These are phyloP conservation scores for Amphiura filiformis DNA, from an alignment of 35 echinoderm and acorn worm genomes.

Conservation along the genomic window DNA sequence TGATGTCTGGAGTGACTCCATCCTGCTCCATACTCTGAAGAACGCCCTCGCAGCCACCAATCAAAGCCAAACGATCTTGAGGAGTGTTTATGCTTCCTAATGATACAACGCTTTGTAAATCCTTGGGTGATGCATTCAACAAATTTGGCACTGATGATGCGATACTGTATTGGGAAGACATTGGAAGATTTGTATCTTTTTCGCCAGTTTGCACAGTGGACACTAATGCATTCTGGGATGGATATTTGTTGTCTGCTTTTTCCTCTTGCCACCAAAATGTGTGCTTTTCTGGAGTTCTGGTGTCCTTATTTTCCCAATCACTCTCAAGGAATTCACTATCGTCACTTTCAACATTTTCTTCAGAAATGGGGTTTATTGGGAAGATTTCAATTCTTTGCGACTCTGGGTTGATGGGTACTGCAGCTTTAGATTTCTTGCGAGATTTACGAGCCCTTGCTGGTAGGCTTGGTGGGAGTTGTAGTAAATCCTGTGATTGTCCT, in stretches of 20 bases:
- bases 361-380: neutral
- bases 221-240: too few relatives aligned
- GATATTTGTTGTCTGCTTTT: neutral
- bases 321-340: too few relatives aligned
- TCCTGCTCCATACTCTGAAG: slow-evolving; percentile 60
- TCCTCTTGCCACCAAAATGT: neutral
- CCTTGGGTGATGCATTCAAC: slow-evolving; percentile 36
- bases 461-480: neutral
- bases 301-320: neutral
- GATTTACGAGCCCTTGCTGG: slow-evolving; percentile 16
- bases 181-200: too few relatives aligned
- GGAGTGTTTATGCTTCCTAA: slow-evolving; percentile 41
- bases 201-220: too few relatives aligned
- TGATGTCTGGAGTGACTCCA: slow-evolving; percentile 71
- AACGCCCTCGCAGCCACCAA: slow-evolving; percentile 64
- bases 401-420: neutral
- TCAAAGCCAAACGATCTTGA: slow-evolving; percentile 59
- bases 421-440: slow-evolving; percentile 16
- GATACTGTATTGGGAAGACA: too few relatives aligned
- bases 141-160: slow-evolving; percentile 54
- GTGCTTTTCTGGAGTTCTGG: neutral
- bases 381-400: neutral
- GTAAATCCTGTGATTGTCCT: slow-evolving; percentile 12
- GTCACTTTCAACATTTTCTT: neutral
- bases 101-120: slow-evolving; percentile 54